Conservation (phyloP, 2,113 vertebrate genomes). For the Circaetus cinerascens region DNA sequence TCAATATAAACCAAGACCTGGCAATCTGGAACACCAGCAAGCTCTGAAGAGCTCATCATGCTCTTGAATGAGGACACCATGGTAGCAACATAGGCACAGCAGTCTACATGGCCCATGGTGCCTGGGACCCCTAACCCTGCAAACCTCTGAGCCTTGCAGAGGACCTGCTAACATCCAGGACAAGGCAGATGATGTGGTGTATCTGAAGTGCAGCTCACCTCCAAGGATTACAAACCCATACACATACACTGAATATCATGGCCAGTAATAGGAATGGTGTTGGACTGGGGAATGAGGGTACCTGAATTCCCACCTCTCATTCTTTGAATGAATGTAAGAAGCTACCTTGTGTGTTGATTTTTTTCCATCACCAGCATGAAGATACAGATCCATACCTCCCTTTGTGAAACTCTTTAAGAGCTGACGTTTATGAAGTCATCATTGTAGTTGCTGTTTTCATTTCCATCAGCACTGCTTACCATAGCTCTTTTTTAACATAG, state of each 20-base stretch:
- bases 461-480: neutral
- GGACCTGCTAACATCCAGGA: neutral
- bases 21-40: neutral
- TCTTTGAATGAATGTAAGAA: neutral
- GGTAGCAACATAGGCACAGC: neutral
- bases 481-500: neutral
- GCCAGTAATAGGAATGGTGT: neutral
- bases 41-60: neutral
- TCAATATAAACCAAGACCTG: neutral
- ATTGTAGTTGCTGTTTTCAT: neutral
- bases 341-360: neutral
- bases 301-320: neutral
- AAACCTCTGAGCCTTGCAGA: neutral
- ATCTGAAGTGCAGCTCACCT: neutral
- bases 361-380: neutral
- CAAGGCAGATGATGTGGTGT: neutral
- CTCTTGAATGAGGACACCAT: neutral
- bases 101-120: neutral
- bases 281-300: neutral
- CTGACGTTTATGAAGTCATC: neutral
- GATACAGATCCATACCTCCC: neutral
- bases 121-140: neutral
- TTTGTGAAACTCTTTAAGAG: neutral
- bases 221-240: neutral
- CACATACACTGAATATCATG: neutral